Evolutionary conservation across 2,888 invertebrate species (phyloP), one percentile per base, ranked within the genome.

Genomic region (Machimus atricapillus): DNA sequence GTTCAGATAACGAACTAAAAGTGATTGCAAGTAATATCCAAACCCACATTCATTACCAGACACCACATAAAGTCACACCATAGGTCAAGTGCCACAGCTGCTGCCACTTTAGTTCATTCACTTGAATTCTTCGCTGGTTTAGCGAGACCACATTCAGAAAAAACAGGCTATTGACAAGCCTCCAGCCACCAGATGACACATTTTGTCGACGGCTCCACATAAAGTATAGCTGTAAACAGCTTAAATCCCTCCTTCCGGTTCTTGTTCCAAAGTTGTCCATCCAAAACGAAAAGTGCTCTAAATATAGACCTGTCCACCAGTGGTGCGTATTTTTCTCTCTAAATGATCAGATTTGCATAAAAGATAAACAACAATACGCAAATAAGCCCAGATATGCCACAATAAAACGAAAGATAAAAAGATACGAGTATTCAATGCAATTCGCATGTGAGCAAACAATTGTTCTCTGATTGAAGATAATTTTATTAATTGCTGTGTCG

Each of bases 181-280:
- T 66, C 66, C 66, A 66, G 27, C 66, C 12, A 27, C 23, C 27
- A 66, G 66, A 66, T 66, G 66, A 66, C 66, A 66, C 66, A 66
- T 66, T 66, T 66, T 9, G 66, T 23, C 19, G 27, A 66, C 66
- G 23, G 27, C 12, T 66, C 12, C 66, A 23, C 12, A 66, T 66
- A 58, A 19, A 58, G 58, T 58, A 58, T 58, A 66, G 27, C 66
- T 66, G 78, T 43, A 81, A 81, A 81, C 34, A 56, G 52, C 56
- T 43, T 81, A 81, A 81, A 81, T 81, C 23, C 56, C 27, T 52
- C 52, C 31, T 81, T 81, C 81, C 81, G 81, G 81, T 81, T 31
- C 52, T 52, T 81, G 52, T 37, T 52, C 81, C 81, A 81, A 81
- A 81, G 52, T 81, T 81, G 52, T 66, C 66, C 27, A 66, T 31